These are phyloP conservation scores for Campylomormyrus numenius DNA, from an alignment of 2,113 vertebrate genomes.

Conservation along the genomic window DNA sequence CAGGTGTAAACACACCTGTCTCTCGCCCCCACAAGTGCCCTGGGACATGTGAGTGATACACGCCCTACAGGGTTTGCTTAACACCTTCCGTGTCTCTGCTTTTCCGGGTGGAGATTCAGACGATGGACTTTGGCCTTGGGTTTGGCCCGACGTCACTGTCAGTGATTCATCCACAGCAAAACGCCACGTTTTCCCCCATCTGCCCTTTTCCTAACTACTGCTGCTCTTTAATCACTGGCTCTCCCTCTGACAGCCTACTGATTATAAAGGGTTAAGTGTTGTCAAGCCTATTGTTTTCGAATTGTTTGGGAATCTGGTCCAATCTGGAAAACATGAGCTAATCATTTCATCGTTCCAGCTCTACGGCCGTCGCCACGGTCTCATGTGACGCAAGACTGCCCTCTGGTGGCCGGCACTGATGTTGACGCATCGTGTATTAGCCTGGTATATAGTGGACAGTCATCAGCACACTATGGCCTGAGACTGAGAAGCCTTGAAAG, in stretches of 20 bases:
- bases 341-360: constrained; percentile 20
- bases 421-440: not conserved
- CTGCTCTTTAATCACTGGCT: not conserved
- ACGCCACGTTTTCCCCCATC: not conserved
- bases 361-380: not conserved
- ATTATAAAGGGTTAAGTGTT: not conserved
- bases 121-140: constrained; percentile 26
- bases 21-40: not conserved
- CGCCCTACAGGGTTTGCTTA: not conserved
- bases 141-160: constrained; percentile 33
- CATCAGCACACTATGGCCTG: not conserved
- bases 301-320: constrained; percentile 26
- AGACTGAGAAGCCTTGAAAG: not conserved
- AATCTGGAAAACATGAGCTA: constrained; percentile 37
- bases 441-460: not conserved
- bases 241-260: not conserved
- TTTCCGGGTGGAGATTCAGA: not conserved
- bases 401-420: constrained; percentile 26
- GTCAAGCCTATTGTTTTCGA: constrained; percentile 3
- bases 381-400: constrained; percentile 16
- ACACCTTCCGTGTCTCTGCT: not conserved
- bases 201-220: not conserved
- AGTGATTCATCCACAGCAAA: not conserved
- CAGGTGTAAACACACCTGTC: not conserved
- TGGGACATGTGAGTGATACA: not conserved